These are phyloP conservation scores for Crocuta crocuta DNA, from an alignment of 2,113 vertebrate genomes.

Conservation along the genomic window DNA sequence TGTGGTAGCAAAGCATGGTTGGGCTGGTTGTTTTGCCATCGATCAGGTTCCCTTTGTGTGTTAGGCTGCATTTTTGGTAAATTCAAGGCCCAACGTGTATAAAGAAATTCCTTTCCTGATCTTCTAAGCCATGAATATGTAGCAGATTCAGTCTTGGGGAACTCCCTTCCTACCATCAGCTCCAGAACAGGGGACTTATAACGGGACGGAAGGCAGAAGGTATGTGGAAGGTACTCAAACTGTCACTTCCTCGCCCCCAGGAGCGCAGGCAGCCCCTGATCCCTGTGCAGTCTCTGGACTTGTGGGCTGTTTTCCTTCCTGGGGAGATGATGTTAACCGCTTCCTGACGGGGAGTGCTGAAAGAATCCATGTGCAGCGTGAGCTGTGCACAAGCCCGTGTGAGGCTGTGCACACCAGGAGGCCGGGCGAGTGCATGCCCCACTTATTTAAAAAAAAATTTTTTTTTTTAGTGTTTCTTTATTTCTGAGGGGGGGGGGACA, in stretches of 20 bases:
- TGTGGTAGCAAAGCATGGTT: not conserved
- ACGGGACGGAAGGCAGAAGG: conserved; percentile 18
- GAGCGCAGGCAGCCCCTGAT: not conserved
- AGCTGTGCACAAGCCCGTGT: rapidly evolving
- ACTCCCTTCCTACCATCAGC: not conserved
- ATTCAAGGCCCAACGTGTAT: not conserved
- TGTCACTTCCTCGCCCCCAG: not conserved
- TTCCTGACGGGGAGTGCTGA: not conserved
- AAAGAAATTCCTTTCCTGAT: conserved; percentile 52
- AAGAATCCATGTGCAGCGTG: not conserved
- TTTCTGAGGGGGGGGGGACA: too few species aligned
- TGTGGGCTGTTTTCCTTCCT: not conserved
- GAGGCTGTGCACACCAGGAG: not conserved
- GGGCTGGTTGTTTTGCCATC: not conserved
- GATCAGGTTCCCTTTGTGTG: not conserved
- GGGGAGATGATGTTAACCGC: not conserved
- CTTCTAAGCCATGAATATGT: not conserved
- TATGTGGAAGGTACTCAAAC: not conserved
- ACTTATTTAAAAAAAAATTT: too few species aligned
- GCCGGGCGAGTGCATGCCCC: rapidly evolving
- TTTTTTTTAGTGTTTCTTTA: too few species aligned
- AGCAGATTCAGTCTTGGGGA: conserved; percentile 24
- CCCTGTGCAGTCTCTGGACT: not conserved
- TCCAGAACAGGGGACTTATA: conserved; percentile 1
- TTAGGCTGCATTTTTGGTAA: not conserved